Base-by-base conservation (phyloP, 2,888 invertebrate species). In the Heliothis peltigera region DNA sequence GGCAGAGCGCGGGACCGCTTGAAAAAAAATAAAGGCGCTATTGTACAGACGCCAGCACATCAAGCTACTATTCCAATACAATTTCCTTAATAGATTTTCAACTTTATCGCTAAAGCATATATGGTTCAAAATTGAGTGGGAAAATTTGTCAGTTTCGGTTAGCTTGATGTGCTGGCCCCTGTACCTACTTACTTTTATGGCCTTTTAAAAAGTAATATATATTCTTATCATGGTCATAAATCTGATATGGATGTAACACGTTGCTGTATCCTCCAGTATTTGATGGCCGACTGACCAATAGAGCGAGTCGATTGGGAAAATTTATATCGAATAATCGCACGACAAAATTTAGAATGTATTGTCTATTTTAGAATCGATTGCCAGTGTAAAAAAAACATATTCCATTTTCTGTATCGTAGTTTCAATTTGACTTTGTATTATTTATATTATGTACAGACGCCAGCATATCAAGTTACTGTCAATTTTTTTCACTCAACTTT, bases 261-360 rank as follows among this genome's bases (percentile, higher is more conserved):
- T 32, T 32, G 12, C 12, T 32, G 3, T 32, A 32, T 42, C 46
- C 48, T 28, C 25, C 28, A 22, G 3, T 5, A 5, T 7, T 66
- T 57, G 39, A 72, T 49, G 18, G 60, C 6, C 21, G 3, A 47
- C 8, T 1, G 43, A 18, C 73, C 73, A 56, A 70, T 72, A 8
- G 12, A 28, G 17, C 5, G 28, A 15, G 7, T 44, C 8, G 51
- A 55, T 0, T 28, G 6, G n/a, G 15, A 25, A 55, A 64, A 44
- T 68, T 55, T 43, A 61, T n/a, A 25, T 28, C 49, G 53, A 71
- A 52, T 44, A 46, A 43, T 56, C 56, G 64, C 49, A 54, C 32
- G 21, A 4, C 52, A 65, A 43, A 66, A 28, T 21, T 6, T 8
- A 43, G 6, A 0, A 8, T 32, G n/a, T 0, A 19, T n/a, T 49